phyloP scores from a whole-genome alignment of 2,113 vertebrate genomes.

The Hyperopisus bebe region DNA sequence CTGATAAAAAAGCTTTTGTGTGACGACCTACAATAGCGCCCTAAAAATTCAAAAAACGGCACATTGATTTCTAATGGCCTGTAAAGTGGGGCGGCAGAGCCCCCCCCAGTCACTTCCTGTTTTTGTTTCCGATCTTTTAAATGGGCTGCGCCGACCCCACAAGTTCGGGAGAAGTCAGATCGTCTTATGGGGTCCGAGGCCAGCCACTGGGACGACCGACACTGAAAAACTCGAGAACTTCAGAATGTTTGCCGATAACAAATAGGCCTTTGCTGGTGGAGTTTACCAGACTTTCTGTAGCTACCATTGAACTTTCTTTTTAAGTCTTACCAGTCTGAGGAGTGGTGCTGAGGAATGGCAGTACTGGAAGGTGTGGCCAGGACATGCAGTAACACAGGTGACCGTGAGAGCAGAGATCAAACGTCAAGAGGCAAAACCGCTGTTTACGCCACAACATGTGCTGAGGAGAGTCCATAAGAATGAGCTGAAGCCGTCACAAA shows the following conservation, averaged over 20 bases:
- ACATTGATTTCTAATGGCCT: slow-evolving; percentile 38
- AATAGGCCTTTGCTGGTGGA: not conserved
- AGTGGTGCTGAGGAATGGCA: not conserved
- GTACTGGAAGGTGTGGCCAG: no score
- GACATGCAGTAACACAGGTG: not conserved
- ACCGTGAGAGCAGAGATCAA: not conserved
- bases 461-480: not conserved
- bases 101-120: not conserved
- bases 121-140: slow-evolving; percentile 20
- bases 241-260: not conserved
- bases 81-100: slow-evolving; percentile 6
- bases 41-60: slow-evolving; percentile 44
- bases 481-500: not conserved
- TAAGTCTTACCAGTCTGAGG: not conserved
- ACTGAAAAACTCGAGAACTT: not conserved
- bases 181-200: not conserved
- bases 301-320: not conserved
- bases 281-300: not conserved
- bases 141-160: not conserved
- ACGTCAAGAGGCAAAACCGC: not conserved
- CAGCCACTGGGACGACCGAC: not conserved
- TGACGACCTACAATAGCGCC: slow-evolving; percentile 69
- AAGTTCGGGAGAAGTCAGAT: not conserved
- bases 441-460: not conserved
- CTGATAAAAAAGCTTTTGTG: slow-evolving; percentile 97